phyloP scores from a whole-genome alignment of 2,888 invertebrate species.

The Xestia c-nigrum region DNA sequence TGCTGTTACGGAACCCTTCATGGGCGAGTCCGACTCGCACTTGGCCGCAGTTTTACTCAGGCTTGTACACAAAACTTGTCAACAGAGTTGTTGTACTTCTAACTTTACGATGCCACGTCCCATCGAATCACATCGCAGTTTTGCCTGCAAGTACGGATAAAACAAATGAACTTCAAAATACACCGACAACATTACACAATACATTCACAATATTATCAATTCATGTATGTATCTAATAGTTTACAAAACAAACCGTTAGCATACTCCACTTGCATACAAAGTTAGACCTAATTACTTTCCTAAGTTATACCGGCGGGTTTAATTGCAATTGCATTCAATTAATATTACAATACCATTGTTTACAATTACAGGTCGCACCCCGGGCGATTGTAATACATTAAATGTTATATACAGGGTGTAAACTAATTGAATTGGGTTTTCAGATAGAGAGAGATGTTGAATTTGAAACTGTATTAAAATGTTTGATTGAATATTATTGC shows the following conservation, averaged over 20 bases:
- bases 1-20: too few relatives aligned
- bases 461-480: neutral
- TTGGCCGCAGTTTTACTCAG: too few relatives aligned
- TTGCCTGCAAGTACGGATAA: neutral
- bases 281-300: conserved; percentile 64
- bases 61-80: too few relatives aligned
- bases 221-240: conserved; percentile 24
- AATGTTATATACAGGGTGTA: conserved; percentile 29
- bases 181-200: neutral
- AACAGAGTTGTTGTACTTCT: too few relatives aligned
- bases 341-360: conserved; percentile 82
- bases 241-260: conserved; percentile 59
- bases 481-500: too few relatives aligned
- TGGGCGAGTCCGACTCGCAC: too few relatives aligned
- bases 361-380: conserved; percentile 75
- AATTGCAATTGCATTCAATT: conserved; percentile 81
- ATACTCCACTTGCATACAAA: conserved; percentile 65
- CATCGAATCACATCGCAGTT: too few relatives aligned
- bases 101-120: too few relatives aligned
- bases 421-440: conserved; percentile 5
- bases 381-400: conserved; percentile 63
- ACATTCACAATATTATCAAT: conserved; percentile 15
- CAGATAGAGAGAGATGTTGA: neutral
- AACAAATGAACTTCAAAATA: conserved; percentile 6
- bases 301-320: conserved; percentile 71